Evolutionary conservation across 2,888 invertebrate genomes (phyloP), one percentile per base, ranked within the genome.

Genomic region (Tenthredo mesomela): DNA sequence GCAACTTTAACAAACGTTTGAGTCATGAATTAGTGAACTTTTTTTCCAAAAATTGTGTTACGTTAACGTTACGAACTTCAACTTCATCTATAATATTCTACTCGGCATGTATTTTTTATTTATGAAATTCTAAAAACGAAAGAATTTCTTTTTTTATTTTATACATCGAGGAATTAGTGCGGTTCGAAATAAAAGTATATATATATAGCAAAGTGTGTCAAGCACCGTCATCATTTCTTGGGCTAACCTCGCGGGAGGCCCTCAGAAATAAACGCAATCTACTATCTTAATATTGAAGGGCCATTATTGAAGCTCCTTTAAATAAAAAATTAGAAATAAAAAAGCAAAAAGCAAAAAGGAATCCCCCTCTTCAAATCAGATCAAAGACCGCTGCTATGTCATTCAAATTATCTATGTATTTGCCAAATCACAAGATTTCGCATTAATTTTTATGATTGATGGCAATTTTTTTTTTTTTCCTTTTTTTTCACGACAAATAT

Each of bases 221-320:
- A 61, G 80, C 37, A 50, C 21, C 61, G 40, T 58, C 80, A 80
- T 21, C 80, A 12, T 29, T 80, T 80, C 25, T 21, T 40, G 18
- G 61, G 33, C 80, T 61, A 61, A 80, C 61, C 80, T 40, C 61
- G 4, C 4, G 33, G 33, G 80, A 50, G 54, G 33, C 40, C 10
- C 50, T 33, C 40, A 25, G 61, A 61, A 80, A 80, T 80, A 40
- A 61, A 80, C 40, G 58, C 80, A 80, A 80, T 80, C 80, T n/a
- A 50, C 80, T 21, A 40, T 61, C 80, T 50, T 33, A 33, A 12
- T 61, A 80, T 61, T 40, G 80, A 61, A 80, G 61, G 25, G 40
- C 58, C 37, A 58, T 80, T 18, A 61, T 80, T 40, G 40, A 61
- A 80, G 33, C 58, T 40, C 25, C 61, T 61, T 80, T 1, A 37